phyloP scores from a whole-genome alignment of 2,113 vertebrate species.

The Numida meleagris region DNA sequence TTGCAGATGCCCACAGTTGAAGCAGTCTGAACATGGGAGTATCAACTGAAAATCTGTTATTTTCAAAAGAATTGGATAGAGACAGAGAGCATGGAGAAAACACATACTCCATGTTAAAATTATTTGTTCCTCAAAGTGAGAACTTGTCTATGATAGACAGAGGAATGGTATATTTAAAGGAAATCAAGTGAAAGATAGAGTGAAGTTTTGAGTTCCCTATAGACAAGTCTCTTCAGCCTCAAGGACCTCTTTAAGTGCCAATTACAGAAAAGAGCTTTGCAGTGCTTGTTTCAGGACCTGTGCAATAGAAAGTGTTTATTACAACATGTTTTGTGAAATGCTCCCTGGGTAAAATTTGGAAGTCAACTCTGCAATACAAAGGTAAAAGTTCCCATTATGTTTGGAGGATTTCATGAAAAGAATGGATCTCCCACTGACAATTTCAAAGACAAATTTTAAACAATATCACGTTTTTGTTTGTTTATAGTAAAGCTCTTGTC shows the following conservation, averaged over 20 bases:
- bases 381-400: conserved; percentile 31
- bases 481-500: conserved; percentile 63
- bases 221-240: neutral
- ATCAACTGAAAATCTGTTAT: neutral
- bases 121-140: neutral
- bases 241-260: neutral
- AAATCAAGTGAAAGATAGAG: neutral
- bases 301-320: neutral
- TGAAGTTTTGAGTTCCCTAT: neutral
- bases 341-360: neutral
- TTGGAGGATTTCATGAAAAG: neutral
- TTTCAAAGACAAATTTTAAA: conserved; percentile 68
- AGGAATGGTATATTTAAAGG: neutral
- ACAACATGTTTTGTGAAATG: neutral
- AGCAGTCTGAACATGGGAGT: neutral
- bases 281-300: neutral
- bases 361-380: conserved; percentile 10
- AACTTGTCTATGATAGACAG: neutral
- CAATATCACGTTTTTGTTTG: conserved; percentile 62
- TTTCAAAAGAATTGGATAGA: neutral
- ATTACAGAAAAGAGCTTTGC: neutral
- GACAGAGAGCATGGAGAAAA: neutral
- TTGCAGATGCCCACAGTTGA: neutral
- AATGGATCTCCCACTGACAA: conserved; percentile 45
- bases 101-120: neutral